Base-by-base conservation (phyloP, 2,113 vertebrate species). In the Dipodomys stephensi region DNA sequence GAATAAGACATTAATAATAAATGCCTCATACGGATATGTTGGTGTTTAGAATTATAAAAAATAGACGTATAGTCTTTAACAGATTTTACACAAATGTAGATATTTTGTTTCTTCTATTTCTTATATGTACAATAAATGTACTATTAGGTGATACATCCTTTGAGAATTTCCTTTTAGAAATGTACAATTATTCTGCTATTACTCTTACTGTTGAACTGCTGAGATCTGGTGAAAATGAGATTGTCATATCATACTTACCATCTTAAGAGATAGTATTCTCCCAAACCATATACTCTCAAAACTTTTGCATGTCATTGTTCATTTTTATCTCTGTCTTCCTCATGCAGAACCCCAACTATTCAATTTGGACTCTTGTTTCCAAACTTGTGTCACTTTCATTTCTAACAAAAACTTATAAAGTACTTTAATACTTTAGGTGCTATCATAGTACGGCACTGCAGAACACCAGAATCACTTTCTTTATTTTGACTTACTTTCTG, bases 141-240 rank as follows among this genome's bases (percentile, higher is more conserved):
- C 28, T 85, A n/a, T 83, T 87, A 46, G 57, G 5, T 83, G 81
- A 22, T 84, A 22, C 35, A 78, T 80, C 79, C 46, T 44, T 44
- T 93, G 35, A 80, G 85, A 78, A 19, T n/a, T 92, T 87, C 46
- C 23, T 74, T 90, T 72, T 32, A 19, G 74, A 94, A 91, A 62
- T n/a, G 8, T 72, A 62, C 7, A 7, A 67, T 87, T 87, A 46
- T 69, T 60, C 32, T 90, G 15, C 19, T 65, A 28, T 13, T 88
- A 71, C 19, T 74, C 27, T 39, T 76, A 35, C 12, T n/a, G 6
- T 69, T 93, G 22, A 57, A 60, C 22, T 83, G 8, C 23, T 81
- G 6, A 27, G 11, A 65, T 86, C 76, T 64, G 13, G 27, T 91
- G 80, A 88, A 92, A 77, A 62, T 46, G 67, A 93, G 32, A 69